Conservation (phyloP, 2,888 invertebrate genomes). For the Xanthorhoe designata region DNA sequence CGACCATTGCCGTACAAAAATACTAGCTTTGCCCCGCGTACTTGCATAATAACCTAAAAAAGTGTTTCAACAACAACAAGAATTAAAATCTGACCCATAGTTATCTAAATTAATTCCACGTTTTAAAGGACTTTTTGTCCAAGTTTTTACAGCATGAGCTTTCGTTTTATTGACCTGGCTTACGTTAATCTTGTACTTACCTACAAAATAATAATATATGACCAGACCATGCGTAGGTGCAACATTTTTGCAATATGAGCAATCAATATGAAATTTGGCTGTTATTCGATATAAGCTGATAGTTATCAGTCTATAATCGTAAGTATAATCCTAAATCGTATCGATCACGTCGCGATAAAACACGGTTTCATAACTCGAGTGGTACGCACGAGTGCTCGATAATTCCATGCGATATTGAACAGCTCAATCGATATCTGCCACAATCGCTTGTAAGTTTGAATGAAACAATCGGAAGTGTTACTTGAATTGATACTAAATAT, state of each 20-base stretch:
- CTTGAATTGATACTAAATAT: background rate
- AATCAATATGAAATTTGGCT: background rate
- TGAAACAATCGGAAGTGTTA: background rate
- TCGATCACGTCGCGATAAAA: slow-evolving; percentile 21
- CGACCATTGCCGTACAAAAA: background rate
- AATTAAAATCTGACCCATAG: too few relatives aligned
- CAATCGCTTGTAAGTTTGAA: background rate
- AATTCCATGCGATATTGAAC: slow-evolving; percentile 35
- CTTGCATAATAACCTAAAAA: too few relatives aligned
- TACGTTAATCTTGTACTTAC: too few relatives aligned
- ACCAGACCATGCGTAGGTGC: background rate
- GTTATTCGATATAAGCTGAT: background rate
- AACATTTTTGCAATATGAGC: background rate
- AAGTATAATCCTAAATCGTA: too few relatives aligned
- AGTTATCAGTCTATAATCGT: slow-evolving; percentile 2
- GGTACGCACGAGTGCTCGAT: slow-evolving; percentile 42
- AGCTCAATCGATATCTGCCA: slow-evolving; percentile 27
- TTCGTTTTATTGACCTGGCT: too few relatives aligned
- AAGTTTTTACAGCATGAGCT: too few relatives aligned
- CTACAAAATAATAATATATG: background rate
- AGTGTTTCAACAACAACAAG: too few relatives aligned
- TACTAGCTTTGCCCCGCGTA: too few relatives aligned
- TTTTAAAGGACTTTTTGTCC: too few relatives aligned
- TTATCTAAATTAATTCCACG: too few relatives aligned
- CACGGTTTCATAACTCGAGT: background rate